Conservation (phyloP, 1,140 invertebrate genomes). For the Hetaerina americana region DNA sequence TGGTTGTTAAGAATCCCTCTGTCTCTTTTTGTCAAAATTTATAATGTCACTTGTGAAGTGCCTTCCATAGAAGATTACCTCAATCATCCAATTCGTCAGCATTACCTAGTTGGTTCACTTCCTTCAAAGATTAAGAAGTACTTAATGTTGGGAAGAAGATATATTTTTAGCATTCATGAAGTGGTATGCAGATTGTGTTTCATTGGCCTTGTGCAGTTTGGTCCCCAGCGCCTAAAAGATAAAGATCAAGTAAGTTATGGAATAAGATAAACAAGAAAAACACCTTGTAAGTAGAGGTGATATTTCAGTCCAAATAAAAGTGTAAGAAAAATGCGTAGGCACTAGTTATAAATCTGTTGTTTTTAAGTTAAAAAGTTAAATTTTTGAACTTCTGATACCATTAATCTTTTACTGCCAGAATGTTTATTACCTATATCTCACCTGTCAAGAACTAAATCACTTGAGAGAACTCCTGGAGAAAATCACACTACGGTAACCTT, state of each 20-base stretch:
- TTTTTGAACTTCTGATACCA: too few relatives aligned
- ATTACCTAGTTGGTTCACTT: conserved; percentile 45
- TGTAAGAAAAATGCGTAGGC: too few relatives aligned
- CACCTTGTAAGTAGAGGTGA: too few relatives aligned
- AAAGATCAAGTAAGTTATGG: conserved; percentile 44
- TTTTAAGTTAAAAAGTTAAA: too few relatives aligned
- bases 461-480: too few relatives aligned
- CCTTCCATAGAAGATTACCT: conserved; percentile 45
- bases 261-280: too few relatives aligned
- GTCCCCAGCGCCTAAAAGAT: conserved; percentile 46
- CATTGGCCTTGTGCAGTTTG: conserved; percentile 58
- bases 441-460: too few relatives aligned
- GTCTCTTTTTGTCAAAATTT: conserved; percentile 52
- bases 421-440: too few relatives aligned
- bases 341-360: too few relatives aligned
- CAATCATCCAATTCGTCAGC: conserved; percentile 50
- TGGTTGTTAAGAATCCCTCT: conserved; percentile 56
- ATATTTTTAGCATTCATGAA: conserved; percentile 47
- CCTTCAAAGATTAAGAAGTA: conserved; percentile 35
- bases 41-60: conserved; percentile 42
- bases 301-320: too few relatives aligned
- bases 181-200: conserved; percentile 41
- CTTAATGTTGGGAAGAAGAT: conserved; percentile 42
- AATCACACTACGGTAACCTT: too few relatives aligned
- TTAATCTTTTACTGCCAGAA: too few relatives aligned